Evolutionary conservation across 2,797 vertebrate genomes (phyloP).

Genomic region (Tangara arthus): DNA sequence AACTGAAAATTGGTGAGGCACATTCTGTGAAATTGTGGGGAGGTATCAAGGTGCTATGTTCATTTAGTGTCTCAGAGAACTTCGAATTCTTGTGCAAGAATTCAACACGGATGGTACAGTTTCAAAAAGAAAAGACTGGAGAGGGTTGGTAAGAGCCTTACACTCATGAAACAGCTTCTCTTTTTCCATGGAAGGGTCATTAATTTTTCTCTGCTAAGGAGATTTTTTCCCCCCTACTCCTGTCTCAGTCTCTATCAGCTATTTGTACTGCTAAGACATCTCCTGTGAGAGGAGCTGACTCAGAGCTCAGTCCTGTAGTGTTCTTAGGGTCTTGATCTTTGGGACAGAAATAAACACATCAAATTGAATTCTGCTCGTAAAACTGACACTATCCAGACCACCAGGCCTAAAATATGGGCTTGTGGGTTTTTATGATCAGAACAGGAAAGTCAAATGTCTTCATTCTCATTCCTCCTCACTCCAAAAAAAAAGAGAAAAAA

Average conservation of each 20-base stretch:
- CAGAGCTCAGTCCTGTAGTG: background rate
- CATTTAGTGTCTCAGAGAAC: background rate
- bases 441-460: background rate
- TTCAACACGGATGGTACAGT: background rate
- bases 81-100: background rate
- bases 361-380: background rate
- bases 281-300: background rate
- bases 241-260: background rate
- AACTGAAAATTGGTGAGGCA: background rate
- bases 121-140: background rate
- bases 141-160: background rate
- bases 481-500: background rate
- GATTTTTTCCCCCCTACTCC: rapidly evolving
- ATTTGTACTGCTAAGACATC: background rate
- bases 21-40: background rate
- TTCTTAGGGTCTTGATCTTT: background rate
- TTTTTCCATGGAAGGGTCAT: background rate
- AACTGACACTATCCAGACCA: background rate
- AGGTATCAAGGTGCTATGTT: background rate
- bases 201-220: background rate
- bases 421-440: background rate
- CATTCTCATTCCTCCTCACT: rapidly evolving
- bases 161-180: background rate
- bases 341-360: background rate
- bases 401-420: background rate